phyloP scores from a whole-genome alignment of 1,140 invertebrate genomes.

The Lordiphosa mommai region DNA sequence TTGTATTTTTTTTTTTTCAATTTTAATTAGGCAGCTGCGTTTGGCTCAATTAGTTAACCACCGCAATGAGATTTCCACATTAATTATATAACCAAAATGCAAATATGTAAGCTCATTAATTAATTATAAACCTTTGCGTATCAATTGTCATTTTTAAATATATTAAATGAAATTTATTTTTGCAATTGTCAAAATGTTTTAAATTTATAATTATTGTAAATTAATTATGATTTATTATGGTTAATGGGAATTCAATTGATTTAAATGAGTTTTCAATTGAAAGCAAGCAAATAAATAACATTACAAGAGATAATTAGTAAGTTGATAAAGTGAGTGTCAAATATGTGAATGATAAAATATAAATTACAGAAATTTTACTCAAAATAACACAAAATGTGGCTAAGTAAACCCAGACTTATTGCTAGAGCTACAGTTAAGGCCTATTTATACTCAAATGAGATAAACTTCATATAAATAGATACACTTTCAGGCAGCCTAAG shows the following conservation, averaged over 20 bases:
- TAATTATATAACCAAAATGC: conserved; percentile 7
- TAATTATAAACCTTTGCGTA: not conserved
- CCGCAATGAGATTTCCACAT: conserved; percentile 3
- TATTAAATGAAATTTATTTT: not conserved
- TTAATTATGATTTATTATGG: too few species aligned
- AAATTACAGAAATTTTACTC: too few species aligned
- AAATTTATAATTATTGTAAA: not conserved
- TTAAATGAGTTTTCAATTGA: not conserved
- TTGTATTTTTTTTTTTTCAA: conserved; percentile 9
- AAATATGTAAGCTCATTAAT: not conserved
- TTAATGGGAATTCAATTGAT: conserved; percentile 10
- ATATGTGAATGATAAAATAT: too few species aligned
- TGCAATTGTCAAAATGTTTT: not conserved
- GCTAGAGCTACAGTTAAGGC: too few species aligned
- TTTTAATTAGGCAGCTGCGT: conserved; percentile 32
- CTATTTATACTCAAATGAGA: too few species aligned
- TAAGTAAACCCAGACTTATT: too few species aligned
- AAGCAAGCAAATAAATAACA: not conserved
- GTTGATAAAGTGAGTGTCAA: too few species aligned
- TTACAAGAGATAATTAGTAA: too few species aligned
- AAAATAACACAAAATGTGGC: too few species aligned
- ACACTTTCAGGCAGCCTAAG: too few species aligned
- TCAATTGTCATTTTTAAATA: conserved; percentile 9
- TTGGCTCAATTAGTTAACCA: conserved; percentile 32
- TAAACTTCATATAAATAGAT: too few species aligned